phyloP scores from a whole-genome alignment of 1,140 invertebrate genomes.

The Apolygus lucorum region DNA sequence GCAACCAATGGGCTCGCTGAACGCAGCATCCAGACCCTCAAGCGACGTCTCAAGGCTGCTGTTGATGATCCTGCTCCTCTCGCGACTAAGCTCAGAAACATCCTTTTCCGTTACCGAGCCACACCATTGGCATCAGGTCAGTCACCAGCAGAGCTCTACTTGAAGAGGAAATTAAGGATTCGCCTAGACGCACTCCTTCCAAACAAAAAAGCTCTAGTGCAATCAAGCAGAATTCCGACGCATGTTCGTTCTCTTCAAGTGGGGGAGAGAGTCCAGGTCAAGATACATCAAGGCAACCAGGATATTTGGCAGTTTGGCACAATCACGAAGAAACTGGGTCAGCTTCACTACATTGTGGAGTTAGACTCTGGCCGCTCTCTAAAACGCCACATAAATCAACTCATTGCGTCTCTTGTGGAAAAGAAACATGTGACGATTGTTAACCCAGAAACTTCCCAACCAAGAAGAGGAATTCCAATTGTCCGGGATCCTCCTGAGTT shows the following conservation, averaged over 20 bases:
- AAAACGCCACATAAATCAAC: constrained; percentile 33
- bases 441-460: too few species aligned
- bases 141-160: background rate
- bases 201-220: background rate
- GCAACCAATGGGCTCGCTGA: constrained; percentile 37
- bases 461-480: too few species aligned
- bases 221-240: background rate
- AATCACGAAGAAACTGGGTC: constrained; percentile 28
- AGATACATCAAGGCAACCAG: background rate
- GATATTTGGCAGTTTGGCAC: constrained; percentile 23
- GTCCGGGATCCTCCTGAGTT: too few species aligned
- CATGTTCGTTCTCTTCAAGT: background rate
- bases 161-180: background rate
- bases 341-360: constrained; percentile 29
- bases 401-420: constrained; percentile 11
- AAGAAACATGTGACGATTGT: background rate
- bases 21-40: constrained; percentile 37
- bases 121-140: background rate
- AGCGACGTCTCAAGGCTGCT: constrained; percentile 21
- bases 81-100: background rate
- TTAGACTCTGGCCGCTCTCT: constrained; percentile 29
- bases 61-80: background rate
- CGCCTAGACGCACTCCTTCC: background rate
- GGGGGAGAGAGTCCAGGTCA: background rate
- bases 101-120: constrained; percentile 1